Percentiles rank a stretch among this genome's conserved stretches.
Conservation (phyloP, 2,113 vertebrate species). For the Rhinolophus ferrumequinum region DNA sequence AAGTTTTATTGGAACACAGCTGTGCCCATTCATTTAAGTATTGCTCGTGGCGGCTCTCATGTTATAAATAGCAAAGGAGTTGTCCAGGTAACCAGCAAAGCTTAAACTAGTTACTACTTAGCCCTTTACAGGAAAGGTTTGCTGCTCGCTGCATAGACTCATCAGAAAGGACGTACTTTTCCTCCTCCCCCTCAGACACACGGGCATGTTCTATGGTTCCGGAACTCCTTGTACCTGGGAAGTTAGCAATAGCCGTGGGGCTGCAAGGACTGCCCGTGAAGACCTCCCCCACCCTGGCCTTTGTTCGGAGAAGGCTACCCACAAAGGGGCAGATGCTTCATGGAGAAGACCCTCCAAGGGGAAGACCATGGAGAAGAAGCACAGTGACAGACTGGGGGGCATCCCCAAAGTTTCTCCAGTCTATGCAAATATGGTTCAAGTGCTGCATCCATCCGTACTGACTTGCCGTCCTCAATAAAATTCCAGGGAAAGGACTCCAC, state of each 20-base stretch:
- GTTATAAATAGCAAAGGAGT: neutral
- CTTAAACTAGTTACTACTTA: neutral
- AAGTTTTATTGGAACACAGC: neutral
- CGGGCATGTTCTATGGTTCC: neutral
- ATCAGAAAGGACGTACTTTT: neutral
- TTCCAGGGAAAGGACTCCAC: neutral
- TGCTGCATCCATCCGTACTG: neutral
- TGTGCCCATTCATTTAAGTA: neutral
- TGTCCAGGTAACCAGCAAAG: neutral
- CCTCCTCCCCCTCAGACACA: too few species aligned
- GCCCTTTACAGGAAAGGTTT: neutral
- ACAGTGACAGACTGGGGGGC: neutral
- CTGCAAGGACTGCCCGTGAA: too few species aligned
- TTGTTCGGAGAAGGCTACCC: neutral
- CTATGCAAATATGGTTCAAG: neutral
- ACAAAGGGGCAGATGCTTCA: neutral
- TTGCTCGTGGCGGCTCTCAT: neutral
- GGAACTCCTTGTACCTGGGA: neutral
- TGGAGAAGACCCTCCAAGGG: neutral
- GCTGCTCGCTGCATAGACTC: neutral
- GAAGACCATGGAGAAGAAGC: neutral
- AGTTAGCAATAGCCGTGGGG: neutral
- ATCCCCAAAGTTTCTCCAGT: neutral
- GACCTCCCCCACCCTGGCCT: neutral
- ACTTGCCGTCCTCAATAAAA: neutral